Evolutionary conservation across 2,888 invertebrate genomes (phyloP), one percentile per base, ranked within the genome.

Genomic region (Philopedon plagiatum): DNA sequence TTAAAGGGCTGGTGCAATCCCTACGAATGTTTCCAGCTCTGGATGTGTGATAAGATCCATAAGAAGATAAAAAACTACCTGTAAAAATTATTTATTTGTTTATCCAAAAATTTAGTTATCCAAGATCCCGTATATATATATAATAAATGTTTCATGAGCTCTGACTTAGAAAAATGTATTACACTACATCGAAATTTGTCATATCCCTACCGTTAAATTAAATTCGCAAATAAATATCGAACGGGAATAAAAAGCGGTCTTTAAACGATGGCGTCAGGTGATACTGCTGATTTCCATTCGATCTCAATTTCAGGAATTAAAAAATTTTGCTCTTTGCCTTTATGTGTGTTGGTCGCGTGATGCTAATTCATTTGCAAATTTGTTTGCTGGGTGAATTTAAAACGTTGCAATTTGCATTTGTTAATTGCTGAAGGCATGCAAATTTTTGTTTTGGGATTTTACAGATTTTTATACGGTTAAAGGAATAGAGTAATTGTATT

Each of bases 291-390:
- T 58, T 58, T 41, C 26, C 37, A 37, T 58, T 41, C 58, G 21
- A 15, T 58, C 39, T 39, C 41, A 41, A 41, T 41, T 58, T 41
- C 15, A 41, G 13, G 15, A 58, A 58, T 41, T 39, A 58, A 58
- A 58, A 58, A 58, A 26, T 54, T 51, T 15, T 29, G 9, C 51
- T 54, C 15, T 54, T 29, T 26, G 29, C 29, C 29, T 54, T 29
- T 54, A 13, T 29, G 51, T 54, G 29, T 23, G 51, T 15, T 18
- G 23, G 51, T 54, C 29, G 51, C 51, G 29, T 29, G 51, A 54
- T 54, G 51, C 15, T 54, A 54, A 54, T 54, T 54, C 15, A 54
- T 54, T 29, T 54, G 51, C 51, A 29, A 29, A 54, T 15, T 54
- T 54, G 51, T 29, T 54, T 18, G 29, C 13, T 29, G 51, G 51